These are phyloP conservation scores for Saturnia pavonia DNA, from an alignment of 2,888 invertebrate genomes.

Conservation along the genomic window DNA sequence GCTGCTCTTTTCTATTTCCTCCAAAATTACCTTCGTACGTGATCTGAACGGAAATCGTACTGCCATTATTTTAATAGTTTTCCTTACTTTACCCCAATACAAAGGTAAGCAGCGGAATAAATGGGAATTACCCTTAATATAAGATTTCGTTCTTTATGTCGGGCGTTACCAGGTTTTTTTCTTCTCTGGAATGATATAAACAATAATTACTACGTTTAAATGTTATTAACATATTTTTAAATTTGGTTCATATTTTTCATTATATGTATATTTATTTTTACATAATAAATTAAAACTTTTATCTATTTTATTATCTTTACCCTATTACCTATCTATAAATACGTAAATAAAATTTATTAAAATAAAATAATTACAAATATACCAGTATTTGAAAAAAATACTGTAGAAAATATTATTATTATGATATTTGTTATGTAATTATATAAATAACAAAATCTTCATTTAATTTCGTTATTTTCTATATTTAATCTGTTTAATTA, in stretches of 20 bases:
- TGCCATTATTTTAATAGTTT: slow-evolving; percentile 63
- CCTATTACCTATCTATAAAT: not conserved
- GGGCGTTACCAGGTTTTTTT: not conserved
- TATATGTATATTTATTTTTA: too few species aligned
- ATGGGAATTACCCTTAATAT: slow-evolving; percentile 19
- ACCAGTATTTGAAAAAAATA: not conserved
- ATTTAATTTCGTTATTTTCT: not conserved
- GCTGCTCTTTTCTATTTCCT: slow-evolving; percentile 41
- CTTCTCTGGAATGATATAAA: not conserved
- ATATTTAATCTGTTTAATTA: not conserved
- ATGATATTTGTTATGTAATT: not conserved
- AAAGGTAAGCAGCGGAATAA: slow-evolving; percentile 24
- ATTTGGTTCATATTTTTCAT: not conserved
- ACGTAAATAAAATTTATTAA: not conserved
- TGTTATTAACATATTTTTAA: not conserved
- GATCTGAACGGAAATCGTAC: slow-evolving; percentile 55
- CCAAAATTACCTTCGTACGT: slow-evolving; percentile 70
- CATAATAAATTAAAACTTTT: too few species aligned
- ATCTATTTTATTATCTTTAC: not conserved
- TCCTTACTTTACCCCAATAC: slow-evolving; percentile 48
- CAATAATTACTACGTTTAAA: not conserved
- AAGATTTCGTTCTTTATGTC: slow-evolving; percentile 5
- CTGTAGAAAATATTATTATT: not conserved
- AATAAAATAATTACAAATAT: not conserved
- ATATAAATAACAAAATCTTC: not conserved